Percentiles rank a stretch among this genome's conserved stretches.
phyloP scores from a whole-genome alignment of 2,113 vertebrate species.

The Geococcyx californianus region DNA sequence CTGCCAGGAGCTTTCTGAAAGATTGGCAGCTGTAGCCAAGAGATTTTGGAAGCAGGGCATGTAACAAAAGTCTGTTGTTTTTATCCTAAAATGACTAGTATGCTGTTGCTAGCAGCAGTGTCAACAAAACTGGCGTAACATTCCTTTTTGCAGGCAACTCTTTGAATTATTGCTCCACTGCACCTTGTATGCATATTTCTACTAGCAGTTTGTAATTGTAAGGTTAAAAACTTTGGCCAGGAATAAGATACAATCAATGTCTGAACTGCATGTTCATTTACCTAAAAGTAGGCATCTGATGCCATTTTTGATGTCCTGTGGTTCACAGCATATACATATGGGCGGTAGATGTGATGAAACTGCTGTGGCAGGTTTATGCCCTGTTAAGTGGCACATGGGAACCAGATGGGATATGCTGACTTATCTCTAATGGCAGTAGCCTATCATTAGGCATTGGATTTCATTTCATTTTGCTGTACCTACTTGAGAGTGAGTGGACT shows the following conservation, averaged over 20 bases:
- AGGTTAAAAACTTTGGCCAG: neutral
- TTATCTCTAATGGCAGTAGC: neutral
- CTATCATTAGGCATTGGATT: neutral
- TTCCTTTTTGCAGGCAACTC: neutral
- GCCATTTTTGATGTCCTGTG: rapidly evolving
- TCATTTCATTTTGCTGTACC: neutral
- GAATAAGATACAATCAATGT: neutral
- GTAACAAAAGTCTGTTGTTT: neutral
- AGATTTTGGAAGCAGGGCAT: neutral
- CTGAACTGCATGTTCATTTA: neutral
- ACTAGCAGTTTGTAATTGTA: neutral
- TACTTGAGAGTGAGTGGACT: neutral
- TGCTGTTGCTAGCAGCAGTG: neutral
- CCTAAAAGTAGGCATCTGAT: neutral
- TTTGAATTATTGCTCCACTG: neutral
- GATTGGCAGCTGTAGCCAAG: neutral
- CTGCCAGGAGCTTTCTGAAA: neutral
- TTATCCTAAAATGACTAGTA: neutral
- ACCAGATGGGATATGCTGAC: neutral
- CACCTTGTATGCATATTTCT: neutral
- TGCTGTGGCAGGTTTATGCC: neutral
- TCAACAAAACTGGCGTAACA: neutral
- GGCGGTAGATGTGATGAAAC: neutral
- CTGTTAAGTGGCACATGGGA: neutral
- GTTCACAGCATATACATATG: rapidly evolving